Evolutionary conservation across 2,888 invertebrate species (phyloP), one percentile per base, ranked within the genome.

Genomic region (Sphecodes monilicornis): DNA sequence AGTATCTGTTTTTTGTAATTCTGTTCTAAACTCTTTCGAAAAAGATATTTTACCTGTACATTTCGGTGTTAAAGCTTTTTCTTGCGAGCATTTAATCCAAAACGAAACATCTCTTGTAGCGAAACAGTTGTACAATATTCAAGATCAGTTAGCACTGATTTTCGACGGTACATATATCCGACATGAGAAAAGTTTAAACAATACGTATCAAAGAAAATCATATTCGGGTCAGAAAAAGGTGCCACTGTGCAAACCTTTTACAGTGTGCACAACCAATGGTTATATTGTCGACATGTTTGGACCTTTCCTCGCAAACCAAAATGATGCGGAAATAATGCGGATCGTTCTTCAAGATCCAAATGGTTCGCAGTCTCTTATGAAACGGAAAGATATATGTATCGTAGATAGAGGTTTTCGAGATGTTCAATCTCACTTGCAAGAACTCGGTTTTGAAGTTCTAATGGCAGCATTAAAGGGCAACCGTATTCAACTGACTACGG

Each of bases 131-230:
- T 78, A 82, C 69, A 70, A 86, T 57, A 68, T 82, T 68, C 26
- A 60, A 69, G 69, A 80, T 22, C 71, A 89, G 11, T 73, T 90
- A 10, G 22, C 86, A 1, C 26, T 88, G 18, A 89, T 90, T 50
- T 86, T 73, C 75, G 86, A 88, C 75, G 88, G 87, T 22, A 89
- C 85, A 0, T 90, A 90, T 71, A 80, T 78, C 26, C 86, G 88
- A 1, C 86, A 86, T 77, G 46, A 86, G 36, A 91, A 88, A 64
- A 89, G 87, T 41, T 76, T 82, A 1, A 88, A 89, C 76, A 89
- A 89, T 50, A 79, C 78, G 11, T 88, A 85, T 50, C 32, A 32
- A 6, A 6, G 46, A 18, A 46, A 46, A 46, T 46, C 46, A 18
- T 46, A 46, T 46, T 18, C 46, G 16, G 43, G 43, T 43, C 43